Evolutionary conservation across 2,888 invertebrate species (phyloP).

Genomic region (Diplazon laetatorius): DNA sequence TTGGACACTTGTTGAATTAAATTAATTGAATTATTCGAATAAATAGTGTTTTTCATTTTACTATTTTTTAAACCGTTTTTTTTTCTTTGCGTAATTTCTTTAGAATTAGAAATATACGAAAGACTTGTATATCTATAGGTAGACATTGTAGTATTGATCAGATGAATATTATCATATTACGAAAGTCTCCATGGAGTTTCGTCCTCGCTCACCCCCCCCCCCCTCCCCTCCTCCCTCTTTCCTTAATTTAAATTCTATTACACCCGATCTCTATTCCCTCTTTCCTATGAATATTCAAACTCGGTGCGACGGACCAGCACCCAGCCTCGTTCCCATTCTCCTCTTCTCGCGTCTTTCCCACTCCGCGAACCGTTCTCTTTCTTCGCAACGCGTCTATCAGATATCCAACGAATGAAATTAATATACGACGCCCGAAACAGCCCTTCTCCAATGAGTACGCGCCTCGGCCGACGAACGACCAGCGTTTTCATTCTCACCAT

Average conservation of each 20-base stretch:
- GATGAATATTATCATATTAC: conserved; percentile 77
- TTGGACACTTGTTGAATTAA: too few species aligned
- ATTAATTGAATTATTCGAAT: too few species aligned
- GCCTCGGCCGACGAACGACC: background rate
- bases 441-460: conserved; percentile 55
- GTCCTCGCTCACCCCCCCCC: too few species aligned
- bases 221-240: too few species aligned
- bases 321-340: conserved; percentile 60
- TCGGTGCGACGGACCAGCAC: conserved; percentile 71
- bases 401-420: conserved; percentile 82
- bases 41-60: too few species aligned
- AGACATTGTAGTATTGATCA: conserved; percentile 70
- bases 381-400: conserved; percentile 79
- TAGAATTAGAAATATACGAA: conserved; percentile 12
- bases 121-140: conserved; percentile 7
- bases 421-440: conserved; percentile 79
- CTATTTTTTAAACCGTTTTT: background rate
- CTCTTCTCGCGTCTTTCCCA: conserved; percentile 61
- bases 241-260: conserved; percentile 83
- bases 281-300: conserved; percentile 82
- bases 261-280: conserved; percentile 82
- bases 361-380: conserved; percentile 54
- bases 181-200: conserved; percentile 77
- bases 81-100: background rate
- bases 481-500: too few species aligned